These are phyloP conservation scores for Cariama cristata DNA, from an alignment of 2,113 vertebrate species.

Conservation along the genomic window DNA sequence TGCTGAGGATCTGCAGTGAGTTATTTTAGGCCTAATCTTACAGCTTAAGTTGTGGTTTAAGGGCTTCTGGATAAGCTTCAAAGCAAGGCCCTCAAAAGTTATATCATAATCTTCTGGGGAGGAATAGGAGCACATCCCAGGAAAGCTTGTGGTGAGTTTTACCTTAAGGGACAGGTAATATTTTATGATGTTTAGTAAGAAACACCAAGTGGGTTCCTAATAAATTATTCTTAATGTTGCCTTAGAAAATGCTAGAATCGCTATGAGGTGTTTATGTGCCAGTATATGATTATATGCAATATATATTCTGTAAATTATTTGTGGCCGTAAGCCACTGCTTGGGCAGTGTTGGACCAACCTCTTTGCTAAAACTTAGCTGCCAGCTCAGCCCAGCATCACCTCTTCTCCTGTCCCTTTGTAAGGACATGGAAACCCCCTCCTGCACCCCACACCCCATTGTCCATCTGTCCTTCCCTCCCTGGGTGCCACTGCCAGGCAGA, in stretches of 20 bases:
- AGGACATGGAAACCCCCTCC: not conserved
- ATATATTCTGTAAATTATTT: not conserved
- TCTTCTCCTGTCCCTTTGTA: not conserved
- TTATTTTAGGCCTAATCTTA: not conserved
- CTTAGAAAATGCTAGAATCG: not conserved
- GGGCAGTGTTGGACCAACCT: not conserved
- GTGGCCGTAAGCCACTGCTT: not conserved
- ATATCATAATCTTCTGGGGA: not conserved
- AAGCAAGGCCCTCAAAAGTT: not conserved
- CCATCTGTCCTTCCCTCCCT: not conserved
- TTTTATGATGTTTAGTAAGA: not conserved
- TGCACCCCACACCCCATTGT: rapidly evolving
- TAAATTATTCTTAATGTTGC: not conserved
- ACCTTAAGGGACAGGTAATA: not conserved
- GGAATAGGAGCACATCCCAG: not conserved
- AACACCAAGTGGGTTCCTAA: not conserved
- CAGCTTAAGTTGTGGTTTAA: not conserved
- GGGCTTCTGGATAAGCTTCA: not conserved
- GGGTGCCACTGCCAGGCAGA: not conserved
- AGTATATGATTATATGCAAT: not conserved
- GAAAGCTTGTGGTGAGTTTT: not conserved
- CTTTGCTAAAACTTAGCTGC: not conserved
- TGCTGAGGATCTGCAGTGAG: not conserved
- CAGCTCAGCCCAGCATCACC: not conserved
- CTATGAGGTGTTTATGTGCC: not conserved